Base-by-base conservation (phyloP, 2,888 invertebrate species). In the Mesoligia furuncula region DNA sequence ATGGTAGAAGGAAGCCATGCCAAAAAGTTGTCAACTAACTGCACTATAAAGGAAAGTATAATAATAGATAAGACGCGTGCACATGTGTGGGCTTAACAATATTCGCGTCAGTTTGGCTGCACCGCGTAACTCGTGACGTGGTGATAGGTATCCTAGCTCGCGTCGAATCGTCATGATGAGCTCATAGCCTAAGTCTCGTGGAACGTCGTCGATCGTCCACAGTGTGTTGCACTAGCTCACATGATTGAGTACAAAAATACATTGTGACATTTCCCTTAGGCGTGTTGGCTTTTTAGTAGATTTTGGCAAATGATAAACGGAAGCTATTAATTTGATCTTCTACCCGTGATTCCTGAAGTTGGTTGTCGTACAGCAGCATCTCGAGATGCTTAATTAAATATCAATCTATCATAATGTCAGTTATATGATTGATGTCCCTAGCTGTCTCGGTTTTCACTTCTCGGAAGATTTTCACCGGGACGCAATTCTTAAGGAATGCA, bases 31-130 rank as follows among this genome's bases (percentile, higher is more conserved):
- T 42, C 15, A 62, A 31, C 3, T 31, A 27, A 31, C 17, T 39
- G 2, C 39, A 51, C 13, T 62, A 42, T 0, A 73, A 42, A n/a
- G 39, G 13, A 81, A 57, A 24, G 11, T 39, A 17, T 39, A 76
- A 31, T 31, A 80, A 76, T 62, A 78, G 73, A 39, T 31, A 48
- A 13, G 1, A 45, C 68, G 48, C 64, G 54, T 75, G 67, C 69
- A 45, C 57, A 45, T 61, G 75, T 76, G 64, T 84, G 71, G 51
- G 68, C 77, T 81, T 79, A 80, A 75, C 82, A 77, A 85, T 86
- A 82, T 80, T 79, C 81, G 69, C 67, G 69, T 81, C 77, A 77
- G 59, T 84, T 74, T 64, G 59, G 51, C 83, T 75, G 68, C 68
- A 45, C n/a, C 15, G 54, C 69, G 77, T 70, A 75, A 79, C 57